phyloP scores from a whole-genome alignment of 2,113 vertebrate species.

The Pseudolaguvia tuberculata region DNA sequence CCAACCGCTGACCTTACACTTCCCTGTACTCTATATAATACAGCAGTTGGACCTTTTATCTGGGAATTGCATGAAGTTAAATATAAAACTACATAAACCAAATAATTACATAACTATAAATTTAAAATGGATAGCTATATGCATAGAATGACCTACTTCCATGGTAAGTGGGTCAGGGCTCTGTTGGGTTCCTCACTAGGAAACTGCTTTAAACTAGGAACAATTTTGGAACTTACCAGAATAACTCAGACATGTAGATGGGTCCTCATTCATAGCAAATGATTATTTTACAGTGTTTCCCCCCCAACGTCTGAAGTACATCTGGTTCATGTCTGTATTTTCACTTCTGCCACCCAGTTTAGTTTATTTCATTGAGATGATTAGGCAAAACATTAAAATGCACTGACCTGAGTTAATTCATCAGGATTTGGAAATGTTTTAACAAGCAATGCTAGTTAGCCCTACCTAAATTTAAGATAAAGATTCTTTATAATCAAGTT shows the following conservation, averaged over 20 bases:
- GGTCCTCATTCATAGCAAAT: neutral
- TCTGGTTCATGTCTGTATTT: neutral
- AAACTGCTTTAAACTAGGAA: slow-evolving; percentile 41
- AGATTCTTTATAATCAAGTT: neutral
- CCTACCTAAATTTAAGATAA: neutral
- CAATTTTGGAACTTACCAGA: slow-evolving; percentile 41
- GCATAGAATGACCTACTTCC: slow-evolving; percentile 24
- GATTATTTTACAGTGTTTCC: neutral
- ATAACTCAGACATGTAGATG: slow-evolving; percentile 36
- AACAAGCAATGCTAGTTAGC: neutral
- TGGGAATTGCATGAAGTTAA: neutral
- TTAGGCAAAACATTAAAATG: no score
- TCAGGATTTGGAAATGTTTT: no score
- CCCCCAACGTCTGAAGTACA: neutral
- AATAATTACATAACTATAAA: slow-evolving; percentile 8
- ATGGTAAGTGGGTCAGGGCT: slow-evolving; percentile 27
- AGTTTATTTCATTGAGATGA: neutral
- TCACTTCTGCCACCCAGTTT: neutral
- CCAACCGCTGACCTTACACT: neutral
- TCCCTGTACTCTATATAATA: neutral
- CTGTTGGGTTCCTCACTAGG: slow-evolving; percentile 47
- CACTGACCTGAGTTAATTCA: no score
- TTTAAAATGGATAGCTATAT: neutral
- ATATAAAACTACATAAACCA: neutral
- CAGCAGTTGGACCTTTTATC: neutral